A percentile compares a stretch with the other conserved stretches of the same genome.
phyloP scores from a whole-genome alignment of 2,113 vertebrate species.

The Gallinago jamesoni region DNA sequence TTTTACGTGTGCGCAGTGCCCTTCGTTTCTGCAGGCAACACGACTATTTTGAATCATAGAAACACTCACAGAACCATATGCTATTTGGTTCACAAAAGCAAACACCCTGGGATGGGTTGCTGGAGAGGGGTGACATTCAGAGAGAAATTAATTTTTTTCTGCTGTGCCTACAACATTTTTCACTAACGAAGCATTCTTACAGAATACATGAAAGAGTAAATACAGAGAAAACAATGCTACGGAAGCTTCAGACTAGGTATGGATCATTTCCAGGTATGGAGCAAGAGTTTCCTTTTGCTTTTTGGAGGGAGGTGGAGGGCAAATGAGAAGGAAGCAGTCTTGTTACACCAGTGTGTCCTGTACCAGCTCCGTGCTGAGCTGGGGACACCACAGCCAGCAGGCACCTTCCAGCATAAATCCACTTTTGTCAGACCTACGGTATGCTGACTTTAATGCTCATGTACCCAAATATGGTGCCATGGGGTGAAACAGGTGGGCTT shows the following conservation, averaged over 20 bases:
- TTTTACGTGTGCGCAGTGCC: fast-evolving
- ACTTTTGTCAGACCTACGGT: neutral
- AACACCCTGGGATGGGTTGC: neutral
- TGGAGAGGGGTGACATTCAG: neutral
- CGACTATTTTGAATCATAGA: neutral
- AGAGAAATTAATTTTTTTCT: neutral
- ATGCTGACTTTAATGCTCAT: neutral
- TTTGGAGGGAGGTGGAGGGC: neutral
- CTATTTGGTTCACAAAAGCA: neutral
- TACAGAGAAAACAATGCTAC: neutral
- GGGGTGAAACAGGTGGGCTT: neutral
- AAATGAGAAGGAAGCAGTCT: neutral
- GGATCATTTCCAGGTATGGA: neutral
- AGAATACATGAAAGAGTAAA: neutral
- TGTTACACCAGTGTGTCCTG: neutral
- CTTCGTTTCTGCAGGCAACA: neutral
- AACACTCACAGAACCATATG: neutral
- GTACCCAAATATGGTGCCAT: neutral
- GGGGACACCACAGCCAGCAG: neutral
- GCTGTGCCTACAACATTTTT: neutral
- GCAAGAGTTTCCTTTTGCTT: neutral
- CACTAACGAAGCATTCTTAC: neutral
- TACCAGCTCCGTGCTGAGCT: fast-evolving
- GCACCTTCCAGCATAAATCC: neutral
- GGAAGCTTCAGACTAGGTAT: neutral